Percentiles rank a stretch among this genome's conserved stretches.
Evolutionary conservation across 2,888 invertebrate genomes (phyloP).

Genomic region (Acanthoscelides obtectus): DNA sequence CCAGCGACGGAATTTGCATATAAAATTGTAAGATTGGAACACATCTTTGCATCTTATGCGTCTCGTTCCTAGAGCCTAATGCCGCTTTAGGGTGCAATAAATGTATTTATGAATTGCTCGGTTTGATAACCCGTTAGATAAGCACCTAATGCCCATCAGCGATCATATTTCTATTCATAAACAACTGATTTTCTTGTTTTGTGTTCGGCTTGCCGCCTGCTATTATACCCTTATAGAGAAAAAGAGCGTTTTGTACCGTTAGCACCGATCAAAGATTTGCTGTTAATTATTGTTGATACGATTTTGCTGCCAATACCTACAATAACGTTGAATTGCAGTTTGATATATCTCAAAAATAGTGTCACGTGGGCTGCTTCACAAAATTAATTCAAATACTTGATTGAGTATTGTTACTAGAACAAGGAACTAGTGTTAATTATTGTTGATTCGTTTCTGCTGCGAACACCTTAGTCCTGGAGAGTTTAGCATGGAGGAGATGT

Average conservation of each 20-base stretch:
- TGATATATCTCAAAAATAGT: too few species aligned
- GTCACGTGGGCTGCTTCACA: too few species aligned
- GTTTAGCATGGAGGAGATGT: too few species aligned
- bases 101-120: background rate
- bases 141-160: background rate
- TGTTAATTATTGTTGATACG: background rate
- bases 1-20: background rate
- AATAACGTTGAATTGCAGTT: background rate
- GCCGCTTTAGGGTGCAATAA: background rate
- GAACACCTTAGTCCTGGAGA: too few species aligned
- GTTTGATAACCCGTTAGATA: background rate
- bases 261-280: background rate
- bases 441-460: too few species aligned
- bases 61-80: background rate
- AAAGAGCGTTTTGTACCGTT: background rate
- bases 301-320: background rate
- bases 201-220: background rate
- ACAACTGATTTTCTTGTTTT: background rate
- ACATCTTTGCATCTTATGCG: background rate
- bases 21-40: background rate
- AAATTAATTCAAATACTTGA: too few species aligned
- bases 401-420: too few species aligned
- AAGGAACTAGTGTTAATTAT: too few species aligned
- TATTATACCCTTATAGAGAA: background rate
- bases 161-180: background rate